These are phyloP conservation scores for Anadara kagoshimensis DNA, from an alignment of 1,140 invertebrate species.

Conservation along the genomic window DNA sequence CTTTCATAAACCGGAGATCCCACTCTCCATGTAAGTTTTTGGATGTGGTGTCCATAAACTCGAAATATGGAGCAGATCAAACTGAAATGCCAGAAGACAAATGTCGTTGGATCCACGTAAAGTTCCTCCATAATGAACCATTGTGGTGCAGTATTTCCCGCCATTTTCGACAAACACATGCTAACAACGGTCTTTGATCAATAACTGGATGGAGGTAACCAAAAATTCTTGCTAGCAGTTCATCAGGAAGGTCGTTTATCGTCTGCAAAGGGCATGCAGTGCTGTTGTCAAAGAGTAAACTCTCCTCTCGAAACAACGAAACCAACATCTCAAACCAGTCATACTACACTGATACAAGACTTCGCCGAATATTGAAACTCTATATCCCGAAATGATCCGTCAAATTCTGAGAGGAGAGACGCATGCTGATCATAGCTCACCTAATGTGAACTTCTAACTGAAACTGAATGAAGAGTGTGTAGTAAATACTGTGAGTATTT, in stretches of 20 bases:
- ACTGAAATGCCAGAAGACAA: slow-evolving; percentile 57
- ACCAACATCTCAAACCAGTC: no score
- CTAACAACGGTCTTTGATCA: slow-evolving; percentile 56
- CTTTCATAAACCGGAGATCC: slow-evolving; percentile 64
- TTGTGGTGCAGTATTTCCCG: slow-evolving; percentile 50
- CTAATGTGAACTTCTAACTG: no score
- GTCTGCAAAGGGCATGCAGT: slow-evolving; percentile 4
- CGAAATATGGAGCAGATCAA: slow-evolving; percentile 60
- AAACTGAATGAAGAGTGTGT: no score
- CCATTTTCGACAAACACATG: slow-evolving; percentile 64
- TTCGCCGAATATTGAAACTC: no score
- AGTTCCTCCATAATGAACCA: slow-evolving; percentile 57
- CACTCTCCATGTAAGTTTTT: slow-evolving; percentile 62
- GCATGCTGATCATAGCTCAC: no score
- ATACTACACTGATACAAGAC: no score
- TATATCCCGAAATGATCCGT: no score
- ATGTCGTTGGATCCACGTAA: slow-evolving; percentile 58
- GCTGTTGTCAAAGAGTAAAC: no score
- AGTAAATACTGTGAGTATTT: no score
- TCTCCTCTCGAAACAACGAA: no score
- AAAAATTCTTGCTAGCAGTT: slow-evolving; percentile 60
- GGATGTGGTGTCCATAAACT: slow-evolving; percentile 62
- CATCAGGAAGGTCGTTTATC: slow-evolving; percentile 60
- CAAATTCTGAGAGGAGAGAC: no score
- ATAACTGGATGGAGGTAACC: slow-evolving; percentile 59